Evolutionary conservation across 2,888 invertebrate species (phyloP).

Genomic region (Troides aeacus): DNA sequence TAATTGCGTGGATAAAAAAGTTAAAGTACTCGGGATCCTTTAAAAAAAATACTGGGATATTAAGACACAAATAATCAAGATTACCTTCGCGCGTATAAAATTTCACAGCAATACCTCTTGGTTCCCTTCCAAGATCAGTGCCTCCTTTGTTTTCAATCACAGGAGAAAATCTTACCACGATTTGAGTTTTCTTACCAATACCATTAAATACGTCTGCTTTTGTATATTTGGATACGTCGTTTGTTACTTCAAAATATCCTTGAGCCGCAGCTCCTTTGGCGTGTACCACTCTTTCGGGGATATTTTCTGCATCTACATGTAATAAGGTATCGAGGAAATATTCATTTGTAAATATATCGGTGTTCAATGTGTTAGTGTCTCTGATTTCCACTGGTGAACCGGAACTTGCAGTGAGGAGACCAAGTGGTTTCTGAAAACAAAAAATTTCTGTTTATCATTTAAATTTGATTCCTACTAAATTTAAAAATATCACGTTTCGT

Average conservation of each 20-base stretch:
- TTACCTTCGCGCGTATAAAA: slow-evolving; percentile 94
- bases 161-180: slow-evolving; percentile 88
- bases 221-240: slow-evolving; percentile 87
- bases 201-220: slow-evolving; percentile 87
- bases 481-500: too few species aligned
- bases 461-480: too few species aligned
- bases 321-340: slow-evolving; percentile 58
- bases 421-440: slow-evolving; percentile 67
- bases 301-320: slow-evolving; percentile 90
- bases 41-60: slow-evolving; percentile 92
- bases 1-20: slow-evolving; percentile 92
- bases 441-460: too few species aligned
- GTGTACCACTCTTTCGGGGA: slow-evolving; percentile 94
- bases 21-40: slow-evolving; percentile 91
- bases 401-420: slow-evolving; percentile 83
- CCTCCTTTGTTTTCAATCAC: slow-evolving; percentile 90
- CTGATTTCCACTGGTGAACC: slow-evolving; percentile 88
- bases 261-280: slow-evolving; percentile 94
- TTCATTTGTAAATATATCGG: slow-evolving; percentile 59
- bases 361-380: slow-evolving; percentile 87
- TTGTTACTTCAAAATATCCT: slow-evolving; percentile 90
- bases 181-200: slow-evolving; percentile 87
- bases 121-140: slow-evolving; percentile 89
- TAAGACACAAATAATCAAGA: slow-evolving; percentile 92
- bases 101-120: slow-evolving; percentile 92